These are phyloP conservation scores for Myotis myotis DNA, from an alignment of 2,797 vertebrate genomes.

Conservation along the genomic window DNA sequence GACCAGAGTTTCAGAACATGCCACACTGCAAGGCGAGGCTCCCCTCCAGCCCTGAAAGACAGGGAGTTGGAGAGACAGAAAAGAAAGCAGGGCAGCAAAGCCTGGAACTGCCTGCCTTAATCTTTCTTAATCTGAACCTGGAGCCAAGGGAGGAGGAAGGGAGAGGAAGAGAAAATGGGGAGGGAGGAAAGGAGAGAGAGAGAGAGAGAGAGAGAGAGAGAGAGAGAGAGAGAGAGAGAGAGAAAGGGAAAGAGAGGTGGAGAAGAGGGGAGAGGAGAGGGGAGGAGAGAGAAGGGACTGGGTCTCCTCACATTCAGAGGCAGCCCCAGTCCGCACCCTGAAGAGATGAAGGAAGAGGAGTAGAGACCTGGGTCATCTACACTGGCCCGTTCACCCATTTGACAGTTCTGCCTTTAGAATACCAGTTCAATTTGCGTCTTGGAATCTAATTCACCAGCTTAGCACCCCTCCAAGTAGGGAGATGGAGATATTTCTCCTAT, in stretches of 20 bases:
- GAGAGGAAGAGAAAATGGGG: background rate
- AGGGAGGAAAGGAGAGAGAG: too few species aligned
- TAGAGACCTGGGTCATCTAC: background rate
- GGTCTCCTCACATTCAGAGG: background rate
- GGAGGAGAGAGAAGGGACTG: background rate
- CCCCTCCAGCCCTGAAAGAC: background rate
- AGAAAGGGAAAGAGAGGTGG: background rate
- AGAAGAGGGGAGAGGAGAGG: accelerated
- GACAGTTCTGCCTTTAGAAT: background rate
- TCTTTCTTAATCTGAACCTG: background rate
- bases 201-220: too few species aligned
- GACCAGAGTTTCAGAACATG: background rate
- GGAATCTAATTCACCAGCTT: background rate
- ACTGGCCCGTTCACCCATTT: background rate
- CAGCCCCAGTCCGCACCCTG: background rate
- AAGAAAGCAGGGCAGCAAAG: background rate
- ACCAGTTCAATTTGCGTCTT: background rate
- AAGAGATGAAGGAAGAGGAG: background rate
- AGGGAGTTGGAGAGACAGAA: background rate
- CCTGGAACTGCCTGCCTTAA: background rate
- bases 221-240: background rate
- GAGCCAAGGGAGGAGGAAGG: background rate
- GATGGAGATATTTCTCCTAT: background rate
- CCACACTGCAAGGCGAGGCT: background rate
- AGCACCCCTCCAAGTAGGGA: background rate